These are phyloP conservation scores for Sebastes diploproa DNA, from an alignment of 2,797 vertebrate species.

Conservation along the genomic window DNA sequence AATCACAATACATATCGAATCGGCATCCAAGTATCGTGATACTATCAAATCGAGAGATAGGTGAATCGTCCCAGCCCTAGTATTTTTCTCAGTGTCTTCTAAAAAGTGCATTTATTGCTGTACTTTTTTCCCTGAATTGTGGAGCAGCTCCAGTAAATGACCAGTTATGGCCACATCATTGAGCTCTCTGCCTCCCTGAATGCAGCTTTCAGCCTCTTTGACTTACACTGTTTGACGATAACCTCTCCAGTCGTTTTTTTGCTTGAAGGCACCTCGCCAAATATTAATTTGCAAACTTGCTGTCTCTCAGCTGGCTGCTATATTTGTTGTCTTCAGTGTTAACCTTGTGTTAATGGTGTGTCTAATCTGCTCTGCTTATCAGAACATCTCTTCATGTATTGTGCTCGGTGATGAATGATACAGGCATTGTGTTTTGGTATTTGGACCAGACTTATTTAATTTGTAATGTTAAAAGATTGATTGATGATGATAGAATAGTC, in stretches of 20 bases:
- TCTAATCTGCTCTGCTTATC: constrained; percentile 1
- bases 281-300: constrained; percentile 32
- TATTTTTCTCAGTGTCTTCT: neutral
- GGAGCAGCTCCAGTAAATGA: neutral
- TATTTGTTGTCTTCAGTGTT: constrained; percentile 25
- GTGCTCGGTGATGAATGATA: neutral
- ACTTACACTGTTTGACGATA: constrained; percentile 17
- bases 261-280: constrained; percentile 16
- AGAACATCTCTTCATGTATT: neutral
- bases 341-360: constrained; percentile 25
- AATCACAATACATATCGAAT: too few species aligned
- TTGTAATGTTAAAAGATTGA: neutral
- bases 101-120: neutral
- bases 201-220: constrained; percentile 7
- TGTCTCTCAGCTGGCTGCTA: constrained; percentile 23
- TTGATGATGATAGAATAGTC: neutral
- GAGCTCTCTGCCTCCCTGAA: constrained; percentile 1
- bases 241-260: constrained; percentile 24
- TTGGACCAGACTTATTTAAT: neutral
- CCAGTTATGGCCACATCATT: neutral
- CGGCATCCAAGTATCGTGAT: too few species aligned
- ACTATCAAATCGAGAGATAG: too few species aligned
- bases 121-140: neutral
- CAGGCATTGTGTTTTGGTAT: neutral
- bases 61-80: too few species aligned